A percentile compares a stretch with the other conserved stretches of the same genome.
Evolutionary conservation across 2,888 invertebrate species (phyloP).

Genomic region (Heliconius ethilla): DNA sequence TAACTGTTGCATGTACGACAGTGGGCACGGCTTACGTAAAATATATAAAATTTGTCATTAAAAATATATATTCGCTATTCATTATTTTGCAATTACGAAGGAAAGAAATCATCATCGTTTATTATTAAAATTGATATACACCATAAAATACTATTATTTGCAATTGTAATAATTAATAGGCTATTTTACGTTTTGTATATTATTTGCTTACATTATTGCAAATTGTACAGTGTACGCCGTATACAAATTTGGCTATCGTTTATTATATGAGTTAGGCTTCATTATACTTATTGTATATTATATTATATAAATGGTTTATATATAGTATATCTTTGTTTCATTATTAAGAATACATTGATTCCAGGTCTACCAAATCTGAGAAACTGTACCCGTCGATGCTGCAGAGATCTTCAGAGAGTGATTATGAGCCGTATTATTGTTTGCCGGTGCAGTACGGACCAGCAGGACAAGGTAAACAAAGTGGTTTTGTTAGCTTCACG

Average conservation of each 20-base stretch:
- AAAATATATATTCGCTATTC: slow-evolving; percentile 38
- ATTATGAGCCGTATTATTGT: slow-evolving; percentile 93
- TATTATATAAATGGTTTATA: background rate
- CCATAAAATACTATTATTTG: slow-evolving; percentile 6
- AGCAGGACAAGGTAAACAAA: slow-evolving; percentile 83
- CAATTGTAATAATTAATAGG: slow-evolving; percentile 2
- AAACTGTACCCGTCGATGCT: slow-evolving; percentile 96
- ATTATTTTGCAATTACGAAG: slow-evolving; percentile 36
- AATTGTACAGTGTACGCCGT: background rate
- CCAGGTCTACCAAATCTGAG: slow-evolving; percentile 96
- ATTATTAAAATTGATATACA: background rate
- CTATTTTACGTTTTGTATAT: slow-evolving; percentile 18
- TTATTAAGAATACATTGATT: slow-evolving; percentile 47
- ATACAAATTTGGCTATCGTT: background rate
- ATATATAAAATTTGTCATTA: slow-evolving; percentile 16
- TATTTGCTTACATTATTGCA: slow-evolving; percentile 3
- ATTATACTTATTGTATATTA: background rate
- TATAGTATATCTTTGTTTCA: background rate
- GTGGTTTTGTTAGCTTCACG: too few species aligned
- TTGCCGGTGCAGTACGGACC: slow-evolving; percentile 85
- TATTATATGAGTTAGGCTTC: slow-evolving; percentile 26
- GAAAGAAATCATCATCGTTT: background rate
- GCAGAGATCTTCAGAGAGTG: slow-evolving; percentile 90
- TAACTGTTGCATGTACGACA: slow-evolving; percentile 67
- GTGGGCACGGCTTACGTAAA: slow-evolving; percentile 70